Conservation (phyloP, 2,797 vertebrate genomes). For the Zalophus californianus region DNA sequence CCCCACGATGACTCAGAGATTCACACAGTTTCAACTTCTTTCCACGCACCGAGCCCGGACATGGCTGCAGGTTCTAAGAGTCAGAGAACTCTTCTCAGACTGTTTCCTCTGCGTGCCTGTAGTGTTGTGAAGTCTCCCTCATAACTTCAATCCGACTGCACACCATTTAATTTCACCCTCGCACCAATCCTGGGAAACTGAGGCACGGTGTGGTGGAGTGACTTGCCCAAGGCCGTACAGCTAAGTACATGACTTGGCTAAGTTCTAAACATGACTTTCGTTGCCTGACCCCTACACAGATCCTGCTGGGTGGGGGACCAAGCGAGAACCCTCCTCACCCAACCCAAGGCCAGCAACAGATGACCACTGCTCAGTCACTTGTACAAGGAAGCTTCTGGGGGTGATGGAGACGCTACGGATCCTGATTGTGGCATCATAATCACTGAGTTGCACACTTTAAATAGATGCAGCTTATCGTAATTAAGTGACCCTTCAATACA, state of each 20-base stretch:
- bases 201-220: background rate
- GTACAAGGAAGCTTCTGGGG: background rate
- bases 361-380: background rate
- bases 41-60: background rate
- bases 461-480: background rate
- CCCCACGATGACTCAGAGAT: background rate
- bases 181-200: background rate
- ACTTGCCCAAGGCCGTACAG: background rate
- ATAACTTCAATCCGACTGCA: background rate
- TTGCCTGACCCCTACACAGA: background rate
- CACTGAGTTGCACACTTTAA: background rate
- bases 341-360: background rate
- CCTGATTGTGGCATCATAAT: background rate
- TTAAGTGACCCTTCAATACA: background rate
- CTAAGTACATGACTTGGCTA: background rate
- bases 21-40: background rate
- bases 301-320: background rate
- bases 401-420: background rate
- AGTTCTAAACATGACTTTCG: background rate
- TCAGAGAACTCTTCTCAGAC: background rate
- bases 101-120: background rate
- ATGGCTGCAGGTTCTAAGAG: background rate
- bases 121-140: background rate
- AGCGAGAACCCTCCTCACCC: background rate
- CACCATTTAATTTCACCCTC: background rate